Conservation (phyloP, 2,113 vertebrate genomes). For the Orthonyx spaldingii region DNA sequence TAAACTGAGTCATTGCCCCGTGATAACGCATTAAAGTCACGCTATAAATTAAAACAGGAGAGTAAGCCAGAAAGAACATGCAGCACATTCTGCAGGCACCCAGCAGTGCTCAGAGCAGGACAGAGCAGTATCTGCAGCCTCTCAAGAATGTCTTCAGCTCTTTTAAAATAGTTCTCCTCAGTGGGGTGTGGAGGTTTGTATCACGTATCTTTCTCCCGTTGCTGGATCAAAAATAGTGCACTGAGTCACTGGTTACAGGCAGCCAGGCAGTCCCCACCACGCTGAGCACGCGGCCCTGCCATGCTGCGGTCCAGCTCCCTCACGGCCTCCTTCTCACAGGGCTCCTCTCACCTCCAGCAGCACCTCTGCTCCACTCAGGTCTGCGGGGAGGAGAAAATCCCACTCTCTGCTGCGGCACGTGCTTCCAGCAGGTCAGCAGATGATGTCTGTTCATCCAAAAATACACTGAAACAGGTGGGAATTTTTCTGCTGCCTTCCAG, state of each 20-base stretch:
- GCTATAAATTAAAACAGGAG: neutral
- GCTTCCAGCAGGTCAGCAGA: neutral
- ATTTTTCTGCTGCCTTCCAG: neutral
- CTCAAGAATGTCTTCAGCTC: constrained; percentile 59
- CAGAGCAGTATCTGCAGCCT: neutral
- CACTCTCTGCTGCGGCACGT: neutral
- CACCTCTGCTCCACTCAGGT: neutral
- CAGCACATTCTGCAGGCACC: neutral
- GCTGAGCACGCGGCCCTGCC: neutral
- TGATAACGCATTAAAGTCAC: neutral
- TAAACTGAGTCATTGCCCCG: neutral
- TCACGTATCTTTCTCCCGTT: constrained; percentile 21
- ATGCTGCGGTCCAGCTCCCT: neutral
- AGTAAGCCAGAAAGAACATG: neutral
- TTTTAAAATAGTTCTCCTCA: constrained; percentile 60
- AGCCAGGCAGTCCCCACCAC: neutral
- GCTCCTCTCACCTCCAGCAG: neutral
- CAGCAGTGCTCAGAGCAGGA: neutral
- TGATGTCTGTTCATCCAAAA: neutral
- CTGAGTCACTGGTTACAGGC: constrained; percentile 23
- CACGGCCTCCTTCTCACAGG: neutral
- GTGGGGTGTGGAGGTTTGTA: constrained; percentile 5
- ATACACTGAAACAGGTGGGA: neutral
- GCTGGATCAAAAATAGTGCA: constrained; percentile 52
- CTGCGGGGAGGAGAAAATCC: neutral